Evolutionary conservation across 2,888 invertebrate species (phyloP), one percentile per base, ranked within the genome.

Genomic region (Drosophila buzzatii): DNA sequence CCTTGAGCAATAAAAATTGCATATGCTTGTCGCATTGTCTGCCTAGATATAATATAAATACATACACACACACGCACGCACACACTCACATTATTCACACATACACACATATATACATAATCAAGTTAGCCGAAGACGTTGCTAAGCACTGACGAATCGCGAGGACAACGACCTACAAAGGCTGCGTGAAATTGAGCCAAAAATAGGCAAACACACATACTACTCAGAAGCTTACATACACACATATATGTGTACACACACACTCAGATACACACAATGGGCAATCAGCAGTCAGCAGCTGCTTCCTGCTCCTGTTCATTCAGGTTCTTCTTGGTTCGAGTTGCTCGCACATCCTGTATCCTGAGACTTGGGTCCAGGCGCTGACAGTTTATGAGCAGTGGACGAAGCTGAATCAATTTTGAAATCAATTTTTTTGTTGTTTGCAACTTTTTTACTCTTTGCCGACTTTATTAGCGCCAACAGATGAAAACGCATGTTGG

Each of bases 391-490:
- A 76, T 78, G 80, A 78, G 62, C 80, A 70, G 31, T 60, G 33
- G 18, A 64, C 53, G 44, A 69, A 61, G 39, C 37, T 8, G 64
- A 79, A 77, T 80, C 72, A 72, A 76, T 79, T 65, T 73, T 16
- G 45, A 80, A 79, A 78, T 78, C 81, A 68, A 68, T 84, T 75
- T 76, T 71, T 70, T 61, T 71, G 56, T 56, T 12, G 63, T 51
- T 58, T 57, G 55, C 44, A 59, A 42, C 53, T 49, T 66, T 55
- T 62, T 62, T 55, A 62, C 52, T 64, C 23, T 56, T 47, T 52
- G 62, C 61, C 49, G 62, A 73, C 85, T 89, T 87, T 84, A 84
- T 87, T 79, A 87, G 79, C 79, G 70, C 65, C 75, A 76, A 81
- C 68, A 66, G 66, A 53, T 47, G 60, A 82, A 80, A 89, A 79